Evolutionary conservation across 2,113 vertebrate species (phyloP).

Genomic region (Coturnix japonica): DNA sequence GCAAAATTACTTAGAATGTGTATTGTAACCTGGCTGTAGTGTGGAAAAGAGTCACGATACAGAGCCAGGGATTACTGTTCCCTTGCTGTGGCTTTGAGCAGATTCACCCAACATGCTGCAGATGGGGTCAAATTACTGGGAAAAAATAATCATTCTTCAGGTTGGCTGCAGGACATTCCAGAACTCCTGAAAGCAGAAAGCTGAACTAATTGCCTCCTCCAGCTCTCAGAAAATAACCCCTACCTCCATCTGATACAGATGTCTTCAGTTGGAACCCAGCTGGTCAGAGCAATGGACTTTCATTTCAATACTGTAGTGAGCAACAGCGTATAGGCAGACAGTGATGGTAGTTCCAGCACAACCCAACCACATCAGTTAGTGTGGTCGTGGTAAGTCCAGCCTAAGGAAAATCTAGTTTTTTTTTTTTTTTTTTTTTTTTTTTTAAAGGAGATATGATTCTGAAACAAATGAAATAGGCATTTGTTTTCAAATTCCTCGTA

Average conservation of each 20-base stretch:
- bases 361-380: background rate
- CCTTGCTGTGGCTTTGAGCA: background rate
- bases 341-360: background rate
- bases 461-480: rapidly evolving
- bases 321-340: background rate
- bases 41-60: background rate
- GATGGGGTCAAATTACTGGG: background rate
- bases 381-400: background rate
- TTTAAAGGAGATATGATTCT: background rate
- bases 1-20: background rate
- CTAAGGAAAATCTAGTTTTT: background rate
- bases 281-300: background rate
- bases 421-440: too few relatives aligned
- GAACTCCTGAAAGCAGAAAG: background rate
- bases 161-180: background rate
- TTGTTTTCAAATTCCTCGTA: rapidly evolving
- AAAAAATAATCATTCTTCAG: background rate
- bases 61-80: background rate
- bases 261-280: background rate
- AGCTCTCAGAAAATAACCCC: background rate
- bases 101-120: rapidly evolving
- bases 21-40: background rate
- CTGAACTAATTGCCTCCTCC: background rate
- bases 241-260: background rate
- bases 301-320: rapidly evolving